A percentile compares a stretch with the other conserved stretches of the same genome.
These are phyloP conservation scores for Eilema griseolum DNA, from an alignment of 2,888 invertebrate genomes.

Conservation along the genomic window DNA sequence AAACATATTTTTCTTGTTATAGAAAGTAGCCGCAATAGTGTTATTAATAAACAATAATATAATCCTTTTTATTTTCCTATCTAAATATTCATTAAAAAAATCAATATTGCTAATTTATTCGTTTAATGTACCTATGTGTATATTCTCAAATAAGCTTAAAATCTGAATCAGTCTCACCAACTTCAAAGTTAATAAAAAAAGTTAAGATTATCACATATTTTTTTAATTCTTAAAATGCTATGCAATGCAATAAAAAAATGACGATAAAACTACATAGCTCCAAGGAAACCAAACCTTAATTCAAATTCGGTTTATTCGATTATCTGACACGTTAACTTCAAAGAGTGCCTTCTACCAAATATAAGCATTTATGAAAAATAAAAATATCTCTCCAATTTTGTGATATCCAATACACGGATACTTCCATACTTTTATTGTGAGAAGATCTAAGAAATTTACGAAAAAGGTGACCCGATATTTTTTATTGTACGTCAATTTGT, in stretches of 20 bases:
- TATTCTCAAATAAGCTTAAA: background rate
- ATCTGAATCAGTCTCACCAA: background rate
- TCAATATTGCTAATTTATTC: no score
- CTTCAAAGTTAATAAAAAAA: no score
- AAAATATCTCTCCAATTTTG: constrained; percentile 18
- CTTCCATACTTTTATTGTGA: constrained; percentile 29
- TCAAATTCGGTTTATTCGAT: background rate
- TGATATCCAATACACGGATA: constrained; percentile 15
- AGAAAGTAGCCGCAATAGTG: no score
- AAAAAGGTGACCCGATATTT: constrained; percentile 18
- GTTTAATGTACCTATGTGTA: no score
- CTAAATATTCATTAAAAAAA: no score
- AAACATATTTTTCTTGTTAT: no score
- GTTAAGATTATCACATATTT: no score
- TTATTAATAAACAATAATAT: no score
- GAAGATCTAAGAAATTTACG: constrained; percentile 16
- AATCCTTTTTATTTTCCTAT: no score
- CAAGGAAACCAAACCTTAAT: background rate
- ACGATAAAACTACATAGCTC: background rate
- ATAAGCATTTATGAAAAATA: background rate
- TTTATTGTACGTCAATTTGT: constrained; percentile 19
- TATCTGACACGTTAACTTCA: background rate
- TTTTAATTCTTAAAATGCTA: no score
- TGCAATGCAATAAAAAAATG: background rate
- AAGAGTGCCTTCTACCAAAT: constrained; percentile 1